These are phyloP conservation scores for Hoplodrina blanda DNA, from an alignment of 2,888 invertebrate species.

Conservation along the genomic window DNA sequence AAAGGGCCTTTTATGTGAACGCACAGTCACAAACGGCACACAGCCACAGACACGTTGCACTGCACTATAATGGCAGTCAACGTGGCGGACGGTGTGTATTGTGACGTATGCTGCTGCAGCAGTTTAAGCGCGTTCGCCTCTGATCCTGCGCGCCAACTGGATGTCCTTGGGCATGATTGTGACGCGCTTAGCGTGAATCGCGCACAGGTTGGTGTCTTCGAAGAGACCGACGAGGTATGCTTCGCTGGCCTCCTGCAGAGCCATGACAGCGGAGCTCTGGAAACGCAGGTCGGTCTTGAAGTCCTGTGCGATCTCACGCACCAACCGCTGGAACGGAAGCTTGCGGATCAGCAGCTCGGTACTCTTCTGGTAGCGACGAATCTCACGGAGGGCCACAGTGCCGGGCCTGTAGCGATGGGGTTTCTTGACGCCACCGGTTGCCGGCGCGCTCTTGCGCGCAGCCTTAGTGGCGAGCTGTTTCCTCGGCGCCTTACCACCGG, in stretches of 20 bases:
- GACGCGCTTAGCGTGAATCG: no score
- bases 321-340: conserved; percentile 95
- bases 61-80: no score
- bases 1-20: no score
- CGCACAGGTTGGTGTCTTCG: no score
- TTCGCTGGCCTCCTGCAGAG: no score
- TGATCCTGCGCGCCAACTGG: conserved; percentile 96
- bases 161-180: conserved; percentile 66
- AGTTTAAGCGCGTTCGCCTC: conserved; percentile 97
- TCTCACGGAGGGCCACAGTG: conserved; percentile 96
- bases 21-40: no score
- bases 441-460: no score
- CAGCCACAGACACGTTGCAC: no score
- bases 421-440: conserved; percentile 68
- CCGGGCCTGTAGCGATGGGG: conserved; percentile 92
- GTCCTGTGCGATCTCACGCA: conserved; percentile 97
- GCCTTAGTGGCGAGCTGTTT: background rate
- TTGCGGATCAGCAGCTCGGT: conserved; percentile 96
- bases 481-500: conserved; percentile 3
- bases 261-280: background rate
- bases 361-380: conserved; percentile 94
- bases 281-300: conserved; percentile 94
- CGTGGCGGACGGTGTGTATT: no score
- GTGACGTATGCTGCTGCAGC: no score
- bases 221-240: no score